Evolutionary conservation across 2,888 invertebrate species (phyloP).

Genomic region (Eremobia ochroleuca): DNA sequence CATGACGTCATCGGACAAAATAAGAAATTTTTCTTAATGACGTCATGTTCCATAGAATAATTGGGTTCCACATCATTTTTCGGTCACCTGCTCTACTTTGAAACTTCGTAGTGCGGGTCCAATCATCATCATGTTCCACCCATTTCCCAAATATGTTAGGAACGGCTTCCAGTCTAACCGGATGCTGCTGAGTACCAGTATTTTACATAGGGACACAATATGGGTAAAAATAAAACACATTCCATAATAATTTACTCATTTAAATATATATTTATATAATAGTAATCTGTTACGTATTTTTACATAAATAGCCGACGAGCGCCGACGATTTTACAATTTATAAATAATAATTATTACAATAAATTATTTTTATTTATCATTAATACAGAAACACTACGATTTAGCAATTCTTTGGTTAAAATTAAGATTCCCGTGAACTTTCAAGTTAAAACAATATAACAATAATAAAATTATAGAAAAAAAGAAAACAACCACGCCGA

Average conservation of each 20-base stretch:
- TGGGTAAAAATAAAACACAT: conserved; percentile 58
- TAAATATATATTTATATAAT: conserved; percentile 88
- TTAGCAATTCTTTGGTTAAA: conserved; percentile 85
- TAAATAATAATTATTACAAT: conserved; percentile 74
- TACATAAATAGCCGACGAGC: conserved; percentile 73
- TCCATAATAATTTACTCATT: conserved; percentile 82
- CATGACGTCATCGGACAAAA: too few relatives aligned
- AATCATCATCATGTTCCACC: background rate
- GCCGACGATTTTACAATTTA: conserved; percentile 67
- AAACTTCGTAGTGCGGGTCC: too few relatives aligned
- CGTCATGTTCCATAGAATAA: too few relatives aligned
- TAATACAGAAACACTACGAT: conserved; percentile 77
- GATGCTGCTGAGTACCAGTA: background rate
- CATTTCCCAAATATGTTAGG: background rate
- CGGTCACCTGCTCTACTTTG: too few relatives aligned
- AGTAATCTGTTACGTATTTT: conserved; percentile 86
- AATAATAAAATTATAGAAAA: conserved; percentile 75
- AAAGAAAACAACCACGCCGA: conserved; percentile 77
- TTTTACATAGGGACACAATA: background rate
- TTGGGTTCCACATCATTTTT: too few relatives aligned
- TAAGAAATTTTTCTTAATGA: too few relatives aligned
- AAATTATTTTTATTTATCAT: conserved; percentile 75
- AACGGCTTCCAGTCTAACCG: background rate
- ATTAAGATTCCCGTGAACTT: conserved; percentile 78
- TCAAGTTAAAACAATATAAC: conserved; percentile 80